Evolutionary conservation across 2,113 vertebrate species (phyloP), one percentile per base, ranked within the genome.

Genomic region (Toxostoma redivivum): DNA sequence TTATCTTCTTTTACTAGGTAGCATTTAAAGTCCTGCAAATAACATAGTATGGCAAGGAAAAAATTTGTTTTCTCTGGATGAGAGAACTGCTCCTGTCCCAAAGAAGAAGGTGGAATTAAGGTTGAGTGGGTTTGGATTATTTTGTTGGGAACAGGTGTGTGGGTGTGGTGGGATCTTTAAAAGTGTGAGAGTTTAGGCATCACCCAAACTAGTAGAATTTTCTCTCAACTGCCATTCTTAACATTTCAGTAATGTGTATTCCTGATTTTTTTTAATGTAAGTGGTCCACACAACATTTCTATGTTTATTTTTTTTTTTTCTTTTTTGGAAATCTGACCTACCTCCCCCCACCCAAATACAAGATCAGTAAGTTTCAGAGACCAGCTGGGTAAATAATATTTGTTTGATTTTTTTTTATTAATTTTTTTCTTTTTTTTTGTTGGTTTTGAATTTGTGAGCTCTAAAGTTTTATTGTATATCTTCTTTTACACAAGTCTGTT

Each of bases 91-190:
- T 77, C 18, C 15, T 57, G 19, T 37, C 11, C 7, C 22, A 27
- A 69, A 23, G 19, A 47, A 81, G 13, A 37, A 18, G 3, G 2
- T 0, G 45, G 35, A 71, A 60, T 35, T 77, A 60, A 30, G 18
- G 5, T 10, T 45, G 5, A 62, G 11, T 18, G 57, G 6, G 6
- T 7, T 71, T 42, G 14, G 16, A 19, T 42, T 38, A 19, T 51
- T 56, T 54, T 60, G 17, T 50, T 21, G 23, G 1, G 2, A 2
- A 4, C 20, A 18, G 4, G 14, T 38, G 16, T 60, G 20, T 45
- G 11, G 2, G 1, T 48, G 7, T 38, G 13, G 17, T 71, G 1
- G 2, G 2, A 0, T 17, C 37, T 28, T 57, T 42, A 5, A 51
- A 47, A 50, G 18, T 2, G 2, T 31, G 7, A 67, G 10, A 54